phyloP scores from a whole-genome alignment of 2,113 vertebrate species.

The Cavia aperea region DNA sequence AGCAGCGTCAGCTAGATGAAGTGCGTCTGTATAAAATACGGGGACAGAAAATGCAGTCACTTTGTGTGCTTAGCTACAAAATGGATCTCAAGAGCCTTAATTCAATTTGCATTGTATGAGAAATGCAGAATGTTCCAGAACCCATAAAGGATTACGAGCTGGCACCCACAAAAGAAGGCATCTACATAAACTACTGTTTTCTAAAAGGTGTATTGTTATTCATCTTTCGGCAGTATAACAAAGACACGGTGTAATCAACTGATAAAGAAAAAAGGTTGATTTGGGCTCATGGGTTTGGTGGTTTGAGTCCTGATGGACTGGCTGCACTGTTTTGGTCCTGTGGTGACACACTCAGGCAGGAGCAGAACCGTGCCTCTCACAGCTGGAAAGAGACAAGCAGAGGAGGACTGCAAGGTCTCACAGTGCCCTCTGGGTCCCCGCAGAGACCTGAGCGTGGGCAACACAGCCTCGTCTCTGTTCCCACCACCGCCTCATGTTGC shows the following conservation, averaged over 20 bases:
- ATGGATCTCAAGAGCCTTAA: background rate
- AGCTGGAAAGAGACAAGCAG: background rate
- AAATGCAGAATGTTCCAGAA: background rate
- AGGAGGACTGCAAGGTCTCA: background rate
- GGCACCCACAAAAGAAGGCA: conserved; percentile 3
- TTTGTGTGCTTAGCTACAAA: conserved; percentile 38
- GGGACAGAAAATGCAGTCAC: background rate
- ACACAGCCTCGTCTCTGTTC: background rate
- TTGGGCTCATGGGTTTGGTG: too few species aligned
- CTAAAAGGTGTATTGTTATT: background rate
- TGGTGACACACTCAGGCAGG: background rate
- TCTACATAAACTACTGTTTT: background rate
- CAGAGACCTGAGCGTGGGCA: background rate
- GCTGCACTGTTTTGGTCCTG: background rate
- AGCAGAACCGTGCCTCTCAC: background rate
- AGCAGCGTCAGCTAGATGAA: conserved; percentile 1
- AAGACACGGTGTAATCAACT: background rate
- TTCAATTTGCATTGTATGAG: background rate
- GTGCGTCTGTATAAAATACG: background rate
- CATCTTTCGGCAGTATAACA: background rate
- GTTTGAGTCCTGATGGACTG: too few species aligned
- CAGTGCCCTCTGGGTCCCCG: fast-evolving
- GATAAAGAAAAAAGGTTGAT: background rate
- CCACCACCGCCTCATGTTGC: too few species aligned
- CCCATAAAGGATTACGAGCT: background rate